Evolutionary conservation across 1,140 invertebrate genomes (phyloP), one percentile per base, ranked within the genome.

Genomic region (Drosophila kanapiae): DNA sequence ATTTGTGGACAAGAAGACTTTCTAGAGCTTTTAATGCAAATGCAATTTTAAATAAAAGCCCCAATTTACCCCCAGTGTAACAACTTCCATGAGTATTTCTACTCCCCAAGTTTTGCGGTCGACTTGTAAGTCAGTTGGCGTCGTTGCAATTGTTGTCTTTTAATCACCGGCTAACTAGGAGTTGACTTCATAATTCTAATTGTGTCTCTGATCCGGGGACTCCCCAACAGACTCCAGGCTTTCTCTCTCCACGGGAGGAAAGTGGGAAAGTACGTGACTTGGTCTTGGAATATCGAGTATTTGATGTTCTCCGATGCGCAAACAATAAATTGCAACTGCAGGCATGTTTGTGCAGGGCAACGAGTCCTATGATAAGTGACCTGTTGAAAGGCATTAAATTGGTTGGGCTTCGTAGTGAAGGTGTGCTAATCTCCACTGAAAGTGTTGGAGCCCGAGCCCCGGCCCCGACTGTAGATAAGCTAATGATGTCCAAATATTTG

Each of bases 101-200:
- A 69, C 37, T 68, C 31, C 42, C 63, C 59, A 65, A 77, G 56
- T 56, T 65, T 77, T 78, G 75, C 35, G 75, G 75, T 82, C 69
- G 67, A 75, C 82, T 85, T 85, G 68, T 69, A 60, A 84, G 82
- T 56, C 82, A 69, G 68, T 79, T 78, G 59, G 48, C 71, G 64
- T 84, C 81, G 72, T 61, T 81, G 78, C 83, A 67, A 69, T 80
- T 87, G 83, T 87, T 87, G 83, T 87, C 84, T 87, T 87, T 87
- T 83, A 87, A 87, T 88, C 84, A 87, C 72, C 80, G 76, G 80
- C 80, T 87, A 80, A 88, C 79, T 87, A 86, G 70, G 72, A 79
- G 67, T 69, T 65, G 67, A 83, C 76, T 88, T 87, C 83, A 87
- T 86, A 87, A 88, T 87, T 87, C 86, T 80, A 88, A 88, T 87